Evolutionary conservation across 2,113 vertebrate genomes (phyloP).

Genomic region (Eulemur macaco): DNA sequence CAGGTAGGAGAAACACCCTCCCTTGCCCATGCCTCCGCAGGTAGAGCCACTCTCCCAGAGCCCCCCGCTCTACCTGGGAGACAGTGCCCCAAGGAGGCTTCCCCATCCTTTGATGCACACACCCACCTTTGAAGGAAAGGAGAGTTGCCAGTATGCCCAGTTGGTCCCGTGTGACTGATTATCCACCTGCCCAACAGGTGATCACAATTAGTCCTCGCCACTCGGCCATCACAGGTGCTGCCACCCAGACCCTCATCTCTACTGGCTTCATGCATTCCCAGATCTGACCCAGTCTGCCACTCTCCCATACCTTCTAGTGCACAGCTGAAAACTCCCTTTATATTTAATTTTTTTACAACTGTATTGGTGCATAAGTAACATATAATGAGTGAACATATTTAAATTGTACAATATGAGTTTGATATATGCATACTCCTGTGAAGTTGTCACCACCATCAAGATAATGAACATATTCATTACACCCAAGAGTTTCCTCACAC

Average conservation of each 20-base stretch:
- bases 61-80: background rate
- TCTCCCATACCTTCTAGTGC: background rate
- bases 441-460: accelerated
- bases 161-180: accelerated
- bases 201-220: background rate
- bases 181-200: background rate
- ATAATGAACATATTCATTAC: accelerated
- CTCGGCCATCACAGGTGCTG: accelerated
- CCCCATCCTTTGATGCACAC: accelerated
- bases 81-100: background rate
- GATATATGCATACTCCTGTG: accelerated
- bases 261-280: accelerated
- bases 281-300: background rate
- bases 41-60: background rate
- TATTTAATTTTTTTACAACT: accelerated
- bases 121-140: too few relatives aligned
- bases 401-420: background rate
- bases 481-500: accelerated
- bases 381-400: accelerated
- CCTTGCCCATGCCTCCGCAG: accelerated
- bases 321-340: background rate
- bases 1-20: background rate
- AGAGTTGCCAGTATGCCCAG: too few relatives aligned
- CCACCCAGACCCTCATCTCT: background rate
- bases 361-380: background rate